These are phyloP conservation scores for Chaetops frenatus DNA, from an alignment of 2,113 vertebrate genomes.

Conservation along the genomic window DNA sequence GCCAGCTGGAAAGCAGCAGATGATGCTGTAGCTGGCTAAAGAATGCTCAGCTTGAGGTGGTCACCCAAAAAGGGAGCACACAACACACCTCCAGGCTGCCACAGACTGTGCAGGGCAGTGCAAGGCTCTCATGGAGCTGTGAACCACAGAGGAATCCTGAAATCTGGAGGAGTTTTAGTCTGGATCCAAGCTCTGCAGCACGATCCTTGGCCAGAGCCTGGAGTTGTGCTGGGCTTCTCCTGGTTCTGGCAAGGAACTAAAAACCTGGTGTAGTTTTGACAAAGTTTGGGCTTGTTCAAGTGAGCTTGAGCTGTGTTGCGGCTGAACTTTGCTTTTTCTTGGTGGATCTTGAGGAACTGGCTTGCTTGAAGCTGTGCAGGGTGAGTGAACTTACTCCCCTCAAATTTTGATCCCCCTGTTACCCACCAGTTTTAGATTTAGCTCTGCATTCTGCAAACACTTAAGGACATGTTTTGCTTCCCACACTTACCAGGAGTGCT, in stretches of 20 bases:
- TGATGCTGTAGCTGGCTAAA: background rate
- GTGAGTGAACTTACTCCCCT: background rate
- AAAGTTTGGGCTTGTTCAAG: background rate
- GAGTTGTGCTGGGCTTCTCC: background rate
- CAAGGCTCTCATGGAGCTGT: background rate
- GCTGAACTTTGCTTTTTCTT: background rate
- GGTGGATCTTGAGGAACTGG: background rate
- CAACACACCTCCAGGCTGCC: rapidly evolving
- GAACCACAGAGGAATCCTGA: background rate
- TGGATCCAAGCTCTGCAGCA: background rate
- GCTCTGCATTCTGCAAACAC: background rate
- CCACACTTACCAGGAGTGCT: background rate
- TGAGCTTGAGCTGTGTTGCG: background rate
- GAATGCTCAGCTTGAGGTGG: background rate
- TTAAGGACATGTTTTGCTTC: background rate
- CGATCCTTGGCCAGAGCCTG: background rate
- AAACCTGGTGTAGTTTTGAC: background rate
- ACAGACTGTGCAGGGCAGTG: background rate
- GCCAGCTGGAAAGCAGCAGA: background rate
- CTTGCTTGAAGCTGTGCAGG: background rate
- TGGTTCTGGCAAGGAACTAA: background rate
- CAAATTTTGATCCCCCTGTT: background rate
- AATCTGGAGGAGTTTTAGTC: background rate
- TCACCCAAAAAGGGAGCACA: background rate
- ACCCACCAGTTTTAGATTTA: background rate